phyloP scores from a whole-genome alignment of 1,140 invertebrate species.

The Neomicropteryx cornuta region DNA sequence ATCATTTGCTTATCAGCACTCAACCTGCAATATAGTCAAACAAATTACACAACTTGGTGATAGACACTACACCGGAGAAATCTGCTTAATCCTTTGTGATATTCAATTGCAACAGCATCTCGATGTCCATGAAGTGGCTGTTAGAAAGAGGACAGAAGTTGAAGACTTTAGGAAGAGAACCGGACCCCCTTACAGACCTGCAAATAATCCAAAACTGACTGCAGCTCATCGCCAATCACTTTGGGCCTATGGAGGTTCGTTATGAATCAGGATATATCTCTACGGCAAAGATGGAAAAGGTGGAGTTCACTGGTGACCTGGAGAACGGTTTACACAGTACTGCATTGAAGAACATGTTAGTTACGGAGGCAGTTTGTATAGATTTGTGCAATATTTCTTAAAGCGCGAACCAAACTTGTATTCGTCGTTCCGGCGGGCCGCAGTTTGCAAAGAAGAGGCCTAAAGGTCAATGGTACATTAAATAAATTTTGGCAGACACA shows the following conservation, averaged over 20 bases:
- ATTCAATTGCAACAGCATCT: constrained; percentile 1
- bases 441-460: too few relatives aligned
- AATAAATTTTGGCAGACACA: too few relatives aligned
- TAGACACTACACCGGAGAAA: too few relatives aligned
- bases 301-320: constrained; percentile 16
- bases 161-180: constrained; percentile 2
- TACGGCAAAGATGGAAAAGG: constrained; percentile 3
- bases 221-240: neutral
- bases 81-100: too few relatives aligned
- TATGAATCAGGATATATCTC: constrained; percentile 7
- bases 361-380: constrained; percentile 19
- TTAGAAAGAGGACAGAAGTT: constrained; percentile 3
- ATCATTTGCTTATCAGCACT: too few relatives aligned
- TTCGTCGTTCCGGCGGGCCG: too few relatives aligned
- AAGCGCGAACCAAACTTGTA: constrained; percentile 10
- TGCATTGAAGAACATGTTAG: constrained; percentile 13
- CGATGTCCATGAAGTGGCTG: constrained; percentile 1
- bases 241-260: constrained; percentile 3
- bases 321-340: constrained; percentile 17
- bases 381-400: constrained; percentile 16
- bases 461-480: too few relatives aligned
- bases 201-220: too few relatives aligned
- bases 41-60: too few relatives aligned
- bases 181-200: too few relatives aligned
- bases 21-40: too few relatives aligned